Percentiles rank a stretch among this genome's conserved stretches.
Conservation (phyloP, 2,888 invertebrate species). For the Cephus sareptanus region DNA sequence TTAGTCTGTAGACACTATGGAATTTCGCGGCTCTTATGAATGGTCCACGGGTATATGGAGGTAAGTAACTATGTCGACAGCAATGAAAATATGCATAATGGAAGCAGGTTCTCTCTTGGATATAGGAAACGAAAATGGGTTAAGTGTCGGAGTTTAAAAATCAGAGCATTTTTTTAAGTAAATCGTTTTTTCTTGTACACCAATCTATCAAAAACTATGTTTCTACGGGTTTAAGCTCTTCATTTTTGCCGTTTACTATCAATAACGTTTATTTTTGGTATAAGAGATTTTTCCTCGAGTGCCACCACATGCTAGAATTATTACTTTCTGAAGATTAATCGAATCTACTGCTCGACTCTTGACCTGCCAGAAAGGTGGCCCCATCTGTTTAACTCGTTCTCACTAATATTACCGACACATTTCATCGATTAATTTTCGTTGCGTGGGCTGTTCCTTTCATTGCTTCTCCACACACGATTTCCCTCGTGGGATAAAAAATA, state of each 20-base stretch:
- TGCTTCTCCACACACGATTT: not conserved
- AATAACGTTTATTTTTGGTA: not conserved
- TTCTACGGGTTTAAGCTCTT: not conserved
- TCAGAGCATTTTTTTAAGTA: not conserved
- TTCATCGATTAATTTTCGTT: conserved; percentile 36
- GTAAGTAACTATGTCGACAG: not conserved
- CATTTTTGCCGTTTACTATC: not conserved
- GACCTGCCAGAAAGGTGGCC: conserved; percentile 20
- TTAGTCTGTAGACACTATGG: not conserved
- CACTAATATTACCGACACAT: conserved; percentile 35
- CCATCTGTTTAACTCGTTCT: conserved; percentile 39
- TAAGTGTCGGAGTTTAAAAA: not conserved
- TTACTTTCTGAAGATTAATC: conserved; percentile 38
- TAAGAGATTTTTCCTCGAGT: conserved; percentile 3
- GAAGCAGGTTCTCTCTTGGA: not conserved
- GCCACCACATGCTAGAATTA: conserved; percentile 36
- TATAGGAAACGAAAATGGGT: not conserved
- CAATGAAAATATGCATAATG: not conserved
- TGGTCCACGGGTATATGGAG: not conserved
- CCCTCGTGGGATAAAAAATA: not conserved
- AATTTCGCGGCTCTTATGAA: not conserved
- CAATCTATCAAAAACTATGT: not conserved
- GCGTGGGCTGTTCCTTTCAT: not conserved
- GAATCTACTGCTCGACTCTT: conserved; percentile 24
- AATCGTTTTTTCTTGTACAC: not conserved